A percentile compares a stretch with the other conserved stretches of the same genome.
These are phyloP conservation scores for Cydia strobilella DNA, from an alignment of 1,140 invertebrate species.

Conservation along the genomic window DNA sequence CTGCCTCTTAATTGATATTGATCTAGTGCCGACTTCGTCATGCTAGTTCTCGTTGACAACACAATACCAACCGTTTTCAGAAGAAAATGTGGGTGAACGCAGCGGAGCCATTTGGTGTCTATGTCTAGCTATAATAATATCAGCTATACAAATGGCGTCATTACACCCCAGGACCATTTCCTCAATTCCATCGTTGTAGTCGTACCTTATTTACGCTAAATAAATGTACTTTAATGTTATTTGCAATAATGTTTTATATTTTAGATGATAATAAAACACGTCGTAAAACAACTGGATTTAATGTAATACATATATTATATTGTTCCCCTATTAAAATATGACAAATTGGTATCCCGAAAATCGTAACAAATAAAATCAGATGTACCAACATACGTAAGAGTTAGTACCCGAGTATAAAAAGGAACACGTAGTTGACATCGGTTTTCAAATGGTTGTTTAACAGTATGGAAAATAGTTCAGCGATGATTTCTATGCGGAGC, in stretches of 20 bases:
- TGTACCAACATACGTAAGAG: too few relatives aligned
- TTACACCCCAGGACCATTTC: slow-evolving; percentile 42
- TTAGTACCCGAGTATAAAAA: too few relatives aligned
- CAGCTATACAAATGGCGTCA: slow-evolving; percentile 47
- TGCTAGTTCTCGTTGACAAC: background rate
- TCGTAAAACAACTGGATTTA: background rate
- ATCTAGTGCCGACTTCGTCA: slow-evolving; percentile 23
- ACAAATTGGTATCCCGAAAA: too few relatives aligned
- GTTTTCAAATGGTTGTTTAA: too few relatives aligned
- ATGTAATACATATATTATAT: too few relatives aligned
- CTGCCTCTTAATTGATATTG: slow-evolving; percentile 26
- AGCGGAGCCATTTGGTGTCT: slow-evolving; percentile 39
- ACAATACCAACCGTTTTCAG: background rate
- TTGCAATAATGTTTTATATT: background rate
- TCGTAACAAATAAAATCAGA: too few relatives aligned
- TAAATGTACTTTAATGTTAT: background rate
- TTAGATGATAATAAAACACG: background rate
- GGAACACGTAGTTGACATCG: too few relatives aligned
- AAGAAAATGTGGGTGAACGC: slow-evolving; percentile 13
- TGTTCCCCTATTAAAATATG: too few relatives aligned
- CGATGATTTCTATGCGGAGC: too few relatives aligned
- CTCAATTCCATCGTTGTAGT: slow-evolving; percentile 19
- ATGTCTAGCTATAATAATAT: slow-evolving; percentile 45
- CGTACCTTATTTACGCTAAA: background rate
- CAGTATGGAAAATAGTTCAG: too few relatives aligned